Percentiles rank a stretch among this genome's conserved stretches.
phyloP scores from a whole-genome alignment of 2,888 invertebrate genomes.

The Dioctria linearis region DNA sequence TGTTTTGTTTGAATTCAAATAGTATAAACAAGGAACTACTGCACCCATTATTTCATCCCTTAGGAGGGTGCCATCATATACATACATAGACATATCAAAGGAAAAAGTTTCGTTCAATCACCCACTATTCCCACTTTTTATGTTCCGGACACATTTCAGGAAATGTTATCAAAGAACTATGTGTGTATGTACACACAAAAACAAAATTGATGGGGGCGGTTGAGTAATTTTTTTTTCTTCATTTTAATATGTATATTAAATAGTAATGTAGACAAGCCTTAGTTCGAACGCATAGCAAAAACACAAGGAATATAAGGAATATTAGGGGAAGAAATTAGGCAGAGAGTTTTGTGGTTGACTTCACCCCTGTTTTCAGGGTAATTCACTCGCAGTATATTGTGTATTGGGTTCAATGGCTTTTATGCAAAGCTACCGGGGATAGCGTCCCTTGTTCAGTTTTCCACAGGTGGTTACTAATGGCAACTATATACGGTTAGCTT shows the following conservation, averaged over 20 bases:
- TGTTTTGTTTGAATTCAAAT: neutral
- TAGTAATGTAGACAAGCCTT: conserved; percentile 16
- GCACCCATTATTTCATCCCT: conserved; percentile 37
- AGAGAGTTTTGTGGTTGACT: neutral
- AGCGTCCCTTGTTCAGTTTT: conserved; percentile 27
- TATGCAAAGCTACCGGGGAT: neutral
- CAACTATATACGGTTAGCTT: conserved; percentile 37
- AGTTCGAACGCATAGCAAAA: neutral
- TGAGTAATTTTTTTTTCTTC: neutral
- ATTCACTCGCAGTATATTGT: neutral
- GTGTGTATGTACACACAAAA: neutral
- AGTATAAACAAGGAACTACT: conserved; percentile 21
- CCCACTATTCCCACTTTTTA: conserved; percentile 17
- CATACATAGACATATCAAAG: conserved; percentile 18
- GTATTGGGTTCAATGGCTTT: conserved; percentile 52
- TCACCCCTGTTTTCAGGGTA: conserved; percentile 11
- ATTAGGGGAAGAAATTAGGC: conserved; percentile 7
- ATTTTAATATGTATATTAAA: neutral
- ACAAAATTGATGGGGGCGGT: neutral
- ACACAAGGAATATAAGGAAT: neutral
- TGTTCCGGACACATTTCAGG: conserved; percentile 38
- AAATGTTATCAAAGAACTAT: neutral
- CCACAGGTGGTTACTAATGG: conserved; percentile 59
- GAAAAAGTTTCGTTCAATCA: neutral
- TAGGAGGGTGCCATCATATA: neutral